phyloP scores from a whole-genome alignment of 2,888 invertebrate genomes.

The Tribolium freemani region DNA sequence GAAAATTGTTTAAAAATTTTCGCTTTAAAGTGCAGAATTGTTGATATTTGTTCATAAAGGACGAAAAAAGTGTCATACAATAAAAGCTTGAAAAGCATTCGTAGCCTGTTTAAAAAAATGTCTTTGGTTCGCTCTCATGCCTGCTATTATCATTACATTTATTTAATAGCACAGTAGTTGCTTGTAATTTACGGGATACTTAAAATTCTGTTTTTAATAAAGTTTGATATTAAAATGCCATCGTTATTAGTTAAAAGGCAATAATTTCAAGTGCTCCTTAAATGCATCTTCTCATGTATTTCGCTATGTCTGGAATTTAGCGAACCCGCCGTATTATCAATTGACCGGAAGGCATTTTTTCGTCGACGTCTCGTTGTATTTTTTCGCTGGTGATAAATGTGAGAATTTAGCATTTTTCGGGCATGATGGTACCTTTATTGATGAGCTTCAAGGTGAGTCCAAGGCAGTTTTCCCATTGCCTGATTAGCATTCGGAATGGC shows the following conservation, averaged over 20 bases:
- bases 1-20: too few species aligned
- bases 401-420: not conserved
- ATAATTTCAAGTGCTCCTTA: not conserved
- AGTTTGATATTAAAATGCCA: conserved; percentile 20
- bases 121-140: not conserved
- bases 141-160: not conserved
- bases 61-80: not conserved
- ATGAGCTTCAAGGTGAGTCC: not conserved
- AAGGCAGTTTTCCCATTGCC: conserved; percentile 9
- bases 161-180: conserved; percentile 1
- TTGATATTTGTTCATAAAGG: too few species aligned
- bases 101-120: not conserved
- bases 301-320: conserved; percentile 11
- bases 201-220: conserved; percentile 10
- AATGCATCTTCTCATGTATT: conserved; percentile 1
- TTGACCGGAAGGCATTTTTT: conserved; percentile 5
- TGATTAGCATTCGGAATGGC: conserved; percentile 5
- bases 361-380: not conserved
- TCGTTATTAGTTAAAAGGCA: conserved; percentile 4
- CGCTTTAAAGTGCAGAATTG: too few species aligned
- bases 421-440: not conserved
- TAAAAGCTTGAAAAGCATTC: too few species aligned
- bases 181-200: conserved; percentile 4
- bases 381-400: not conserved
- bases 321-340: not conserved